Percentiles rank a stretch among this genome's conserved stretches.
phyloP scores from a whole-genome alignment of 2,113 vertebrate species.

The Hepsetus odoe region DNA sequence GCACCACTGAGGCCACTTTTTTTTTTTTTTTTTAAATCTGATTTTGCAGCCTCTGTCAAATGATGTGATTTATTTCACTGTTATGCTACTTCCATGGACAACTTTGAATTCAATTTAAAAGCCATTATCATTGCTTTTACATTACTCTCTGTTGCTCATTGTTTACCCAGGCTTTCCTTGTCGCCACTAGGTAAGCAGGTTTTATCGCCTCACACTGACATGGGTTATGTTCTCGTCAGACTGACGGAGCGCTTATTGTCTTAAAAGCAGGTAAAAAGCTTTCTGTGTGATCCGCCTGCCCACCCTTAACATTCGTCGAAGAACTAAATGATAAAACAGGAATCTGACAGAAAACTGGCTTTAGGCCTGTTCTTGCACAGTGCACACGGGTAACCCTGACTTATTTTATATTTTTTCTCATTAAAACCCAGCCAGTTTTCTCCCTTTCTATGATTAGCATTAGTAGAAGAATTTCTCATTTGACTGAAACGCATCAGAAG shows the following conservation, averaged over 20 bases:
- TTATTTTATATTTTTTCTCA: neutral
- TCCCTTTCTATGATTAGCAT: too few relatives aligned
- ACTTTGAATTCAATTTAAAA: slow-evolving; percentile 72
- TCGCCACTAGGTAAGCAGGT: slow-evolving; percentile 80
- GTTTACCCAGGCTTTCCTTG: slow-evolving; percentile 79
- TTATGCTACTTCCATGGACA: slow-evolving; percentile 66
- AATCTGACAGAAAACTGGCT: neutral
- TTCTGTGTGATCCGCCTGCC: neutral
- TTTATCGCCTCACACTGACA: slow-evolving; percentile 83
- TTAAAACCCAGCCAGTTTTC: too few relatives aligned
- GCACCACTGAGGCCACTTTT: neutral
- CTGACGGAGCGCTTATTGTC: slow-evolving; percentile 82
- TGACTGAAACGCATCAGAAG: too few relatives aligned
- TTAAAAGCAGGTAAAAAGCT: slow-evolving; percentile 80
- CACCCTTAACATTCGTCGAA: neutral
- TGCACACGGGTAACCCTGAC: neutral
- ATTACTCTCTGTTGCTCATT: slow-evolving; percentile 73
- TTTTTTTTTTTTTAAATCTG: slow-evolving; percentile 16
- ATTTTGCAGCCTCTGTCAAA: slow-evolving; percentile 26
- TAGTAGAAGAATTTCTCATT: too few relatives aligned
- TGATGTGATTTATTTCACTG: slow-evolving; percentile 44
- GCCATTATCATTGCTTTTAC: slow-evolving; percentile 79
- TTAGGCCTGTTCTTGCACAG: neutral
- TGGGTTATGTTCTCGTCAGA: slow-evolving; percentile 62
- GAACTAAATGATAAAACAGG: neutral